These are phyloP conservation scores for Morpho deidamia DNA, from an alignment of 2,888 invertebrate species.

Conservation along the genomic window DNA sequence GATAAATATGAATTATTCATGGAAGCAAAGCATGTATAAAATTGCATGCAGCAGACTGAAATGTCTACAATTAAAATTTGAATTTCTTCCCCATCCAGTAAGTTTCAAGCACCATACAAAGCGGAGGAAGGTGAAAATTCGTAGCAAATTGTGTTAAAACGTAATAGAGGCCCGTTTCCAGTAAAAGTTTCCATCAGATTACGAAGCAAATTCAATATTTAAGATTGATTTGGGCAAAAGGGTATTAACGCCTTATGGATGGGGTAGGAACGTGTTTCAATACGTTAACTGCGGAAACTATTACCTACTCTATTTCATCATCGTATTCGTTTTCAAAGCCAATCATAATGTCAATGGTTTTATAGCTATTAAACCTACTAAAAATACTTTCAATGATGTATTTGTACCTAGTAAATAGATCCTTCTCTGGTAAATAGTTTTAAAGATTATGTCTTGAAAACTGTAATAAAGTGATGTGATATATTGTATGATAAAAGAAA, in stretches of 20 bases:
- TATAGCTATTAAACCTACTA: too few species aligned
- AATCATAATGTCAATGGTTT: too few species aligned
- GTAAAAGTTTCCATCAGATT: constrained; percentile 73
- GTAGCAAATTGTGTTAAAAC: constrained; percentile 74
- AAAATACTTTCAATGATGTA: too few species aligned
- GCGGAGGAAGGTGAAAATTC: constrained; percentile 62
- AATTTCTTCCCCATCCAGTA: constrained; percentile 43
- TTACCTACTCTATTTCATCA: not conserved
- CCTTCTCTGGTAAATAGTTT: too few species aligned
- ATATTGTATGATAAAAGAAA: too few species aligned
- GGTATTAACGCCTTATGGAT: constrained; percentile 41
- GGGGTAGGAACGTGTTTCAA: constrained; percentile 29
- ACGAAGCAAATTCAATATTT: constrained; percentile 76
- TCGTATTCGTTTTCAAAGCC: too few species aligned
- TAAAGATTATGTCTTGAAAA: too few species aligned
- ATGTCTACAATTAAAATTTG: constrained; percentile 58
- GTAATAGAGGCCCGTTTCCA: constrained; percentile 76
- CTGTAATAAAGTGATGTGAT: too few species aligned
- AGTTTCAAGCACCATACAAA: constrained; percentile 45
- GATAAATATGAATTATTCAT: constrained; percentile 15
- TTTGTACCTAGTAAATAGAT: too few species aligned
- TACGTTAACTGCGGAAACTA: constrained; percentile 7
- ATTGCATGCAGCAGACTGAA: constrained; percentile 29
- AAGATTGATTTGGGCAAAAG: constrained; percentile 75
- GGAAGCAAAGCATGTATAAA: constrained; percentile 14